Base-by-base conservation (phyloP, 92 coral and sea anemone species). In the Zoanthus solanderi region DNA sequence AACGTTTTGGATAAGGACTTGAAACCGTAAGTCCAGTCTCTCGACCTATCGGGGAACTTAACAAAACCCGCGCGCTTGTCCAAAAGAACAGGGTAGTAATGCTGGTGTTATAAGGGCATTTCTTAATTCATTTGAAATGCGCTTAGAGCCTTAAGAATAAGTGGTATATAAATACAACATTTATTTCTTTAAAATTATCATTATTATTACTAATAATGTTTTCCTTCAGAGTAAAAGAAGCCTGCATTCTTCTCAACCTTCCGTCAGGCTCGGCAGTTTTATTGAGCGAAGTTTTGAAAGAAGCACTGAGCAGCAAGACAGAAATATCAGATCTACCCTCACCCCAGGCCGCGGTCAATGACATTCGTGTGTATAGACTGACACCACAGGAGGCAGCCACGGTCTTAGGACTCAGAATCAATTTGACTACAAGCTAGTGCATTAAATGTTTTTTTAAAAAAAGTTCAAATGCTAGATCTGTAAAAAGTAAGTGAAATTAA, bases 221-320 rank as follows among this genome's bases (percentile, higher is more conserved):
- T 78, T 31, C 56, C 79, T 69, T 18, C 76, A 97, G 99, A 87
- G 94, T 95, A 54, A 97, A 97, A 87, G 99, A 97, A 79, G 96
- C 97, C 17, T 90, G 95, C 68, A 93, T 95, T 58, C 85, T 97
- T 15, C 92, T 97, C 53, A 95, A 95, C 90, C 97, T 95, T 37
- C 66, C 89, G 73, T 93, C 99, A 81, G 99, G 99, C 31, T 92
- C 99, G n/a, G 98, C 99, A 6, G 91, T 97, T 76, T 82, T 97
- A 6, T 84, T 97, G 67, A 84, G 91, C 73, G 96, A 95, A 77
- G 78, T 90, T 57, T 87, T 97, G 44, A 93, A 97, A 88, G 87
- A 92, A 65, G 76, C 92, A 0, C 37, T 56, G 12, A 81, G 50
- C 71, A 74, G 13, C 61, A 83, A 87, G 67, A 60, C 88, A 71